Conservation (phyloP, 2,888 invertebrate genomes). For the Kryphioiulus occultus region DNA sequence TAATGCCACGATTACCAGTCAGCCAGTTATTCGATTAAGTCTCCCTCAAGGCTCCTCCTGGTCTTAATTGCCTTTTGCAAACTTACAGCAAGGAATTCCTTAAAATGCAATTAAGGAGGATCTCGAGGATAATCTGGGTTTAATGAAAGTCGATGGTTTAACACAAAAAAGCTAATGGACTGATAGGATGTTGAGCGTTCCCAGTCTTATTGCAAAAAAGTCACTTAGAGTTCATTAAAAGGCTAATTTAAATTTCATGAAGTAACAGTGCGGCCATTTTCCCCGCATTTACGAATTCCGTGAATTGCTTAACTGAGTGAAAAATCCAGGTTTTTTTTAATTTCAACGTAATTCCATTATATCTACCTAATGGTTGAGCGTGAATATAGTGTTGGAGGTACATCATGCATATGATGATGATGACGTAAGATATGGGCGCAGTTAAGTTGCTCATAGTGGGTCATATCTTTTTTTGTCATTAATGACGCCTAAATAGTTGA, state of each 20-base stretch:
- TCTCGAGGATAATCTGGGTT: slow-evolving; percentile 11
- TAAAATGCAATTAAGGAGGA: slow-evolving; percentile 17
- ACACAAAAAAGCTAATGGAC: slow-evolving; percentile 25
- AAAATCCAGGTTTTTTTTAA: neutral
- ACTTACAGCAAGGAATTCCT: neutral
- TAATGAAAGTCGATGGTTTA: slow-evolving; percentile 1
- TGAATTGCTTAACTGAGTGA: neutral
- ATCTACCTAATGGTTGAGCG: neutral
- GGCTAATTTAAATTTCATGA: slow-evolving; percentile 19
- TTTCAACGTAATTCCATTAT: neutral
- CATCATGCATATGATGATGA: too few species aligned
- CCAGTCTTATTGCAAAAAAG: neutral
- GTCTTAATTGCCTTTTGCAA: neutral
- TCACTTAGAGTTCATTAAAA: neutral
- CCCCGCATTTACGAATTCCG: neutral
- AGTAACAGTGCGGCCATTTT: neutral
- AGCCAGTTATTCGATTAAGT: neutral
- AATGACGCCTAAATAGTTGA: neutral
- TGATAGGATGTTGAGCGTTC: neutral
- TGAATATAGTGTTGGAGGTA: neutral
- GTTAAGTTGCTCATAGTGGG: too few species aligned
- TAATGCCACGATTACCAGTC: neutral
- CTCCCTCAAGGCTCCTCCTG: neutral
- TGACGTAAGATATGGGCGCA: too few species aligned
- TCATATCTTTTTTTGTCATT: too few species aligned